Percentiles rank a stretch among this genome's conserved stretches.
phyloP scores from a whole-genome alignment of 1,140 invertebrate species.

The Drosophila novamexicana region DNA sequence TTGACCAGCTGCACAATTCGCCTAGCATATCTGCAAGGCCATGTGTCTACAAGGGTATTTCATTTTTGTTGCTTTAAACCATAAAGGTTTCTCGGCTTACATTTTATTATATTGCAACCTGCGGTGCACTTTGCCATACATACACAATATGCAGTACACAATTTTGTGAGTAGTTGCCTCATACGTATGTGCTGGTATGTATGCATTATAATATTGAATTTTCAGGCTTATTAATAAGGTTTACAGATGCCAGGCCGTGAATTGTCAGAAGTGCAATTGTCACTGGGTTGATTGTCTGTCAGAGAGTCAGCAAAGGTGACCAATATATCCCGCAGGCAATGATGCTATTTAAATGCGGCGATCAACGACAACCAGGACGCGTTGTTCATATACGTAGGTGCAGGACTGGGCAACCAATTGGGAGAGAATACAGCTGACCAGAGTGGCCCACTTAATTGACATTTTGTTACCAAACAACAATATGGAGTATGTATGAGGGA shows the following conservation, averaged over 20 bases:
- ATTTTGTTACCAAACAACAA: conserved; percentile 53
- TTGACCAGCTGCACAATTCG: too few species aligned
- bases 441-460: conserved; percentile 69
- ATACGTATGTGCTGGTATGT: conserved; percentile 13
- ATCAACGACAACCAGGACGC: conserved; percentile 22
- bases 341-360: conserved; percentile 72
- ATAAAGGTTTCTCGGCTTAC: background rate
- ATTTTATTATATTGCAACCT: background rate
- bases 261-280: conserved; percentile 73
- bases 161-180: conserved; percentile 19
- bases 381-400: background rate
- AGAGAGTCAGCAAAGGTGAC: conserved; percentile 49
- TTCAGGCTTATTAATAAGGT: conserved; percentile 61
- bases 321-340: conserved; percentile 51
- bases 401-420: background rate
- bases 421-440: background rate
- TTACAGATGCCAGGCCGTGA: conserved; percentile 43
- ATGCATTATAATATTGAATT: conserved; percentile 52
- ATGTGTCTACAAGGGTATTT: background rate
- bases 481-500: conserved; percentile 6
- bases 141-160: background rate
- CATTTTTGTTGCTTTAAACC: background rate
- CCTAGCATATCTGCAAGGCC: too few species aligned
- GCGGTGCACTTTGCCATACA: background rate
- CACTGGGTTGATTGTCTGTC: conserved; percentile 48